These are phyloP conservation scores for Rhadinocentrus ornatus DNA, from an alignment of 2,797 vertebrate genomes.

Conservation along the genomic window DNA sequence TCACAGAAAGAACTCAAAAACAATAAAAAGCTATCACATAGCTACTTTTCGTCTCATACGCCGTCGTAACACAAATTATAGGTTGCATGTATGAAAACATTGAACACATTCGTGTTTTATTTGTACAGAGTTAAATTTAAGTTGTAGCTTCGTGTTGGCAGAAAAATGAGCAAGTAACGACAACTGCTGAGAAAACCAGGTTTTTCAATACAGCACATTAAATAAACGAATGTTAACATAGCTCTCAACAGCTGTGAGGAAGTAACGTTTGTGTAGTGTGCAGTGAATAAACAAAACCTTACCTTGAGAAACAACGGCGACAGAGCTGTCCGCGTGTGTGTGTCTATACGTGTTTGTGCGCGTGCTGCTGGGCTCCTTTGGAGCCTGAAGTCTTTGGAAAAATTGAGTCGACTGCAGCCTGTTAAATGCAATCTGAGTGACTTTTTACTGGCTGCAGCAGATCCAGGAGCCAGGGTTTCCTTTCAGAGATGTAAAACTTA, in stretches of 20 bases:
- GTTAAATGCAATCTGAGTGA: conserved; percentile 51
- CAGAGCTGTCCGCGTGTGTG: conserved; percentile 25
- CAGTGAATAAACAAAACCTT: conserved; percentile 21
- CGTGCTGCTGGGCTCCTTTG: conserved; percentile 33
- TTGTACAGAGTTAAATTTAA: neutral
- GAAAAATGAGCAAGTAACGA: neutral
- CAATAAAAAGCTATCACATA: neutral
- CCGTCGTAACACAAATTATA: neutral
- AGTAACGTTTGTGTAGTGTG: neutral
- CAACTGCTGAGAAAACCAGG: neutral
- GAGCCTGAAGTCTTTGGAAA: conserved; percentile 72
- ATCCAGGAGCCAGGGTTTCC: conserved; percentile 35
- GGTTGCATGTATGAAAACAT: neutral
- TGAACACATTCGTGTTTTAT: neutral
- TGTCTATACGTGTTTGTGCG: neutral
- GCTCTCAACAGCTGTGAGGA: no score
- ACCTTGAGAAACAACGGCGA: conserved; percentile 55
- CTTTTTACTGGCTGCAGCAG: conserved; percentile 48
- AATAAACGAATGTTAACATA: neutral
- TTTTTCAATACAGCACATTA: no score
- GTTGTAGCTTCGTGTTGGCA: neutral
- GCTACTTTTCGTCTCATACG: neutral
- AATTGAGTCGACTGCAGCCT: conserved; percentile 69
- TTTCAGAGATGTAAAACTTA: conserved; percentile 17
- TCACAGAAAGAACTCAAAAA: no score